Evolutionary conservation across 2,113 vertebrate genomes (phyloP).

Genomic region (Albula glossodonta): DNA sequence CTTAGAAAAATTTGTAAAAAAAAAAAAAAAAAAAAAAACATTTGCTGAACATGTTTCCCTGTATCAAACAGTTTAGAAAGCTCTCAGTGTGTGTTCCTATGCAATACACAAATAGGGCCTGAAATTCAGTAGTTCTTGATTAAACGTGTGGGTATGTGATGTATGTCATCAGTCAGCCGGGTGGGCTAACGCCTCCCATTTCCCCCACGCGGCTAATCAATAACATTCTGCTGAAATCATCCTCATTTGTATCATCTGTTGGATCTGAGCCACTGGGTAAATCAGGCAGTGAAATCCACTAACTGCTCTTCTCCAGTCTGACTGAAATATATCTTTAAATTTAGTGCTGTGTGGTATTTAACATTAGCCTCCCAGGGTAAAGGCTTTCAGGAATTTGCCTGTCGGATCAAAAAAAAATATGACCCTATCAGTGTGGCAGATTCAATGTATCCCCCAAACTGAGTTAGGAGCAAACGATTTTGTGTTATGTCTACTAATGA

Average conservation of each 20-base stretch:
- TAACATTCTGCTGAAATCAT: neutral
- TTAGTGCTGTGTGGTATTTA: neutral
- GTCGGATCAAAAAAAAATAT: neutral
- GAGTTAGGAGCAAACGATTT: neutral
- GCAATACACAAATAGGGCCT: too few relatives aligned
- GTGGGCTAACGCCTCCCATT: neutral
- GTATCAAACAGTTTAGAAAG: too few relatives aligned
- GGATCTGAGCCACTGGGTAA: neutral
- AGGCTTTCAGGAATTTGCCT: too few relatives aligned
- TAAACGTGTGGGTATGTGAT: neutral
- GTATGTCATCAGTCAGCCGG: neutral
- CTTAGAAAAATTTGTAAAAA: too few relatives aligned
- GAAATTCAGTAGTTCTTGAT: too few relatives aligned
- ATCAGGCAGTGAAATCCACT: neutral
- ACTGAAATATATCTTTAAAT: neutral
- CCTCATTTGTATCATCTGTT: neutral
- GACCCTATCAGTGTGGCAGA: neutral
- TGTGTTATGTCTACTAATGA: too few relatives aligned
- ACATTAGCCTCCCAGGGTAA: too few relatives aligned
- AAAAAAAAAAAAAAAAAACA: too few relatives aligned
- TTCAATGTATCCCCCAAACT: neutral
- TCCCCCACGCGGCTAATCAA: neutral
- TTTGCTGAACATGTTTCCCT: too few relatives aligned
- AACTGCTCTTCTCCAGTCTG: neutral
- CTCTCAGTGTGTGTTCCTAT: too few relatives aligned